Evolutionary conservation across 1,140 invertebrate genomes (phyloP), one percentile per base, ranked within the genome.

Genomic region (Temnothorax nylanderi): DNA sequence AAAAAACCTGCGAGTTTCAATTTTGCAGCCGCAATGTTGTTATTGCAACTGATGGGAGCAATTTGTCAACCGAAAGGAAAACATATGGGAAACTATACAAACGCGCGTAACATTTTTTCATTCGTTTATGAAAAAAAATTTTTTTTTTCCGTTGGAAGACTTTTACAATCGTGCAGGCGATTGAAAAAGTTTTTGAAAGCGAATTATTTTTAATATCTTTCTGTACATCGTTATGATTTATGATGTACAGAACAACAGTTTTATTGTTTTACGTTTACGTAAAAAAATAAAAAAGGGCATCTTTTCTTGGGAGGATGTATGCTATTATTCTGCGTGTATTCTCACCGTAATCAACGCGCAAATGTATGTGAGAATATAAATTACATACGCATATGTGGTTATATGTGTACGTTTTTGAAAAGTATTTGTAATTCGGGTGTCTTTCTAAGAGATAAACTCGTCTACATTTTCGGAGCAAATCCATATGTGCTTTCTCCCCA

Each of bases 31-130:
- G 26, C 49, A 58, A 72, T 72, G 16, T 11, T 26, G 54, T 69
- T 80, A 41, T 8, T 41, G 37, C 16, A 58, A 26, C n/a, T 51
- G 67, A 56, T 44, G 67, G 16, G 3, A 56, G 34, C 47, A 72
- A 82, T 82, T 74, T 49, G 54, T 82, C 54, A 72, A 47, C 7
- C 8, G 37, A 47, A 60, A 80, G n/a, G 18, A 72, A 47, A 51
- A 32, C 8, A 13, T 47, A 74, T 41, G 41, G 41, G 10, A 13
- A n/a, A 58, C 37, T n/a, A 3, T n/a, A 32, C 37, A 16, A 26
- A 44, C 21, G 26, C n/a, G 13, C 21, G 51, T 37, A 18, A 71
- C 32, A 56, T 11, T 44, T 44, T 81, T 72, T 44, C 58, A 64
- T 21, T 44, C 10, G 34, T 34, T 71, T 41, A 32, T 16, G 18